A percentile compares a stretch with the other conserved stretches of the same genome.
These are phyloP conservation scores for Acanthiza pusilla DNA, from an alignment of 2,797 vertebrate species.

Conservation along the genomic window DNA sequence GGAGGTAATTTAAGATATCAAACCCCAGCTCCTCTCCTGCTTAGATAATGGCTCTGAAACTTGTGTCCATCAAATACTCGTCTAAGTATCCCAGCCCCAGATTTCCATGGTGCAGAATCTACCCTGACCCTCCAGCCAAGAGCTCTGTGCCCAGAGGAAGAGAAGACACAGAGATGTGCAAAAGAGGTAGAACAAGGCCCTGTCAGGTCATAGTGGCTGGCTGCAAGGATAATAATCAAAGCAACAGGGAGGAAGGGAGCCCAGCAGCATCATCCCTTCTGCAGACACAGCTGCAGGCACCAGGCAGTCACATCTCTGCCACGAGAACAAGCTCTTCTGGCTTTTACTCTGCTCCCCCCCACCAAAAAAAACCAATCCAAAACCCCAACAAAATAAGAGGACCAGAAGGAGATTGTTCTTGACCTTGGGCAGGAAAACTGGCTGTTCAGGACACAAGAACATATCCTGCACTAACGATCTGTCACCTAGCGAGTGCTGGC, in stretches of 20 bases:
- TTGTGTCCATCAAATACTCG: background rate
- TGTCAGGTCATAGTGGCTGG: background rate
- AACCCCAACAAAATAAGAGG: background rate
- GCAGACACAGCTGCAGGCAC: background rate
- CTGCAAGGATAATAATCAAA: background rate
- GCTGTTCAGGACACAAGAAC: background rate
- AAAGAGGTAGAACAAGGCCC: background rate
- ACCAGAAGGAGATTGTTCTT: background rate
- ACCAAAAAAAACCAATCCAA: background rate
- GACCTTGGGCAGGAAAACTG: background rate
- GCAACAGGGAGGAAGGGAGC: background rate
- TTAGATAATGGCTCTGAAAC: background rate
- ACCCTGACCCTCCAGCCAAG: background rate
- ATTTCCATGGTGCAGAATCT: background rate
- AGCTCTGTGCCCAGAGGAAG: rapidly evolving
- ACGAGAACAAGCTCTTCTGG: background rate
- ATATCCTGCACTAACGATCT: background rate
- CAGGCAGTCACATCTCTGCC: background rate
- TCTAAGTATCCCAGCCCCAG: background rate
- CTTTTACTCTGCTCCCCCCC: background rate
- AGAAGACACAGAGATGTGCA: background rate
- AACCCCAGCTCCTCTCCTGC: background rate
- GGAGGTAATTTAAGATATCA: background rate
- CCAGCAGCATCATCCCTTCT: background rate
- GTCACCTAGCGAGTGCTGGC: background rate